Percentiles rank a stretch among this genome's conserved stretches.
These are phyloP conservation scores for Melanerpes aurifrons DNA, from an alignment of 2,113 vertebrate species.

Conservation along the genomic window DNA sequence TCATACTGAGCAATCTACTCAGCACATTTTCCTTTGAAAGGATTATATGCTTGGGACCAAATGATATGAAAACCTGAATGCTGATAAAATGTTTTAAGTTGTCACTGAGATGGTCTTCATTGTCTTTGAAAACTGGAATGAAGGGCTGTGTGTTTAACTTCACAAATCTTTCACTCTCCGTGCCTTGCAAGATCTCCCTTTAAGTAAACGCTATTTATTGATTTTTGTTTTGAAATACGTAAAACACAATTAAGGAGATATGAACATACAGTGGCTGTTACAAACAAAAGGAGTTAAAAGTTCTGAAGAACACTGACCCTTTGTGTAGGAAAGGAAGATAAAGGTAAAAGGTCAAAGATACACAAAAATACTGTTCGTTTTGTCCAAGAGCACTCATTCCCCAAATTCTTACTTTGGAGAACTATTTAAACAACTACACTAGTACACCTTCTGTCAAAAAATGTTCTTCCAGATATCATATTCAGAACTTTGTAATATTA, in stretches of 20 bases:
- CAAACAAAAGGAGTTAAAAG: conserved; percentile 54
- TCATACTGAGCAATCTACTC: not conserved
- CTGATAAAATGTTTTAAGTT: not conserved
- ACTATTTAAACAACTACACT: not conserved
- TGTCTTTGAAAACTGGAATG: not conserved
- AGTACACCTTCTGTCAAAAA: not conserved
- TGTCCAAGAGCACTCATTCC: not conserved
- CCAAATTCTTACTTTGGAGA: not conserved
- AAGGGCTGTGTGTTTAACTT: not conserved
- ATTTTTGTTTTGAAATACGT: conserved; percentile 55
- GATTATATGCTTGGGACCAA: not conserved
- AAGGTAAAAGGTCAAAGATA: conserved; percentile 58
- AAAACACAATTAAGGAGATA: conserved; percentile 7
- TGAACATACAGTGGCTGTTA: not conserved
- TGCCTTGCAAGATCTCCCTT: not conserved
- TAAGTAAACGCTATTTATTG: conserved; percentile 14
- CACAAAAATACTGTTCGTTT: not conserved
- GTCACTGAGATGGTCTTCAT: not conserved
- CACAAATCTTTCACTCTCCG: not conserved
- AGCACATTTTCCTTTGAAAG: not conserved
- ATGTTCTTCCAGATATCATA: not conserved
- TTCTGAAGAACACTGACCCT: conserved; percentile 44
- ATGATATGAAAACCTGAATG: not conserved
- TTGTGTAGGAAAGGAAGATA: conserved; percentile 21
- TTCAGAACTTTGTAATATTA: not conserved